Base-by-base conservation (phyloP, 2,888 invertebrate genomes). In the Willowsia nigromaculata region DNA sequence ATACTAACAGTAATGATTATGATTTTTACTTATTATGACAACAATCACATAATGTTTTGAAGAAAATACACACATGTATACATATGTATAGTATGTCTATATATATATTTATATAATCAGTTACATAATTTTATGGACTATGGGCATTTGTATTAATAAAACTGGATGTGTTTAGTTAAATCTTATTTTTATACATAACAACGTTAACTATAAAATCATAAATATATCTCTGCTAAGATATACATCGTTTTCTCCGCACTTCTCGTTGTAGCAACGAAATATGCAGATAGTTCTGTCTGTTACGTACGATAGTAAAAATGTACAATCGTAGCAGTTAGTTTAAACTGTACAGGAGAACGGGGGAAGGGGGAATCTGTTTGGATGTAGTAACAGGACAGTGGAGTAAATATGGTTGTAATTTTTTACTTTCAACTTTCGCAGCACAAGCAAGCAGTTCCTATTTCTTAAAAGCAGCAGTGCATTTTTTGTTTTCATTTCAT, bases 31-130 rank as follows among this genome's bases (percentile, higher is more conserved):
- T 83, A 85, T 71, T 78, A 85, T 81, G 89, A 89, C 85, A 80
- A 85, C 85, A 85, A 89, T 89, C 89, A 89, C 89, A 89, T 89
- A 81, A 89, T 74, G 89, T 89, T 85, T 89, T 89, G 89, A 85
- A 89, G 89, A 89, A 85, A 89, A 89, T 85, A 89, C 89, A 89
- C 85, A 81, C 89, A 89, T 85, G 80, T 89, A 85, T 65, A 85
- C 85, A 89, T 80, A 84, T 78, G 65, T 88, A 80, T 84, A 62
- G 43, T 43, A n/a, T 37, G 74, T 65, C 7, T 40, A 22, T 53
- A 50, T 53, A 25, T 43, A 47, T 53, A 78, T 78, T 25, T 68
- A n/a, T 40, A 68, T 27, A 85, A 85, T 89, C 76, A 76, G 83
- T 82, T 88, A 88, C 71, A 88, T 88, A 56, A 76, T 82, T 81